A percentile compares a stretch with the other conserved stretches of the same genome.
phyloP scores from a whole-genome alignment of 2,797 vertebrate genomes.

The Lutjanus argentimaculatus region DNA sequence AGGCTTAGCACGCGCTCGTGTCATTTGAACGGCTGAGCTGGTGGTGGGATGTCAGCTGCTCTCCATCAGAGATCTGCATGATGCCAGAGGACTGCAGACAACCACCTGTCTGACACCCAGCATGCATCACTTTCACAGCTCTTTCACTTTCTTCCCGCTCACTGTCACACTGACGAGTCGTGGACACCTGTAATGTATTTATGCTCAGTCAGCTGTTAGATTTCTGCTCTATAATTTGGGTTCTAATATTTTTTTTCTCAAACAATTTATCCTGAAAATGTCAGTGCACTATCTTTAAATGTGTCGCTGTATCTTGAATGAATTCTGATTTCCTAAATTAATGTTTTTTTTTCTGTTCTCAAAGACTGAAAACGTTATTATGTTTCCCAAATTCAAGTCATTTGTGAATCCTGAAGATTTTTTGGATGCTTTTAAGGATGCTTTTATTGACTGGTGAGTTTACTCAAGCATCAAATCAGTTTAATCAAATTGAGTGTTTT shows the following conservation, averaged over 20 bases:
- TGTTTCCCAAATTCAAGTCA: not conserved
- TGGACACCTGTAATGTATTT: constrained; percentile 1
- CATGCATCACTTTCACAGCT: constrained; percentile 31
- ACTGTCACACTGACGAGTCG: not conserved
- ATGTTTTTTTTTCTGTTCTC: not conserved
- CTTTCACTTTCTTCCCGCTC: not conserved
- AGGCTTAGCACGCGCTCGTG: not conserved
- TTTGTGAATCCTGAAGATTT: not conserved
- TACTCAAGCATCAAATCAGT: not conserved
- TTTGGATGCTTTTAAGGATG: not conserved
- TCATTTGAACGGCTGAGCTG: constrained; percentile 23
- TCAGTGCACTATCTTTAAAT: too few relatives aligned
- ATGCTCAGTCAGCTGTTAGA: not conserved
- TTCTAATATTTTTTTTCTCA: not conserved
- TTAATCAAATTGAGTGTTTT: not conserved
- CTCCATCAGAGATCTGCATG: constrained; percentile 37
- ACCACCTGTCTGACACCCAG: constrained; percentile 26
- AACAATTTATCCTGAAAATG: too few relatives aligned
- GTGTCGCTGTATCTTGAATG: not conserved
- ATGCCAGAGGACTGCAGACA: constrained; percentile 38
- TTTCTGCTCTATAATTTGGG: not conserved
- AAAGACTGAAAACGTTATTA: not conserved
- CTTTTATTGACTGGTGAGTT: not conserved
- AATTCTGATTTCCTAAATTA: not conserved
- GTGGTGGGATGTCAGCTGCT: constrained; percentile 41